Conservation (phyloP, 2,113 vertebrate genomes). For the Pungitius pungitius region DNA sequence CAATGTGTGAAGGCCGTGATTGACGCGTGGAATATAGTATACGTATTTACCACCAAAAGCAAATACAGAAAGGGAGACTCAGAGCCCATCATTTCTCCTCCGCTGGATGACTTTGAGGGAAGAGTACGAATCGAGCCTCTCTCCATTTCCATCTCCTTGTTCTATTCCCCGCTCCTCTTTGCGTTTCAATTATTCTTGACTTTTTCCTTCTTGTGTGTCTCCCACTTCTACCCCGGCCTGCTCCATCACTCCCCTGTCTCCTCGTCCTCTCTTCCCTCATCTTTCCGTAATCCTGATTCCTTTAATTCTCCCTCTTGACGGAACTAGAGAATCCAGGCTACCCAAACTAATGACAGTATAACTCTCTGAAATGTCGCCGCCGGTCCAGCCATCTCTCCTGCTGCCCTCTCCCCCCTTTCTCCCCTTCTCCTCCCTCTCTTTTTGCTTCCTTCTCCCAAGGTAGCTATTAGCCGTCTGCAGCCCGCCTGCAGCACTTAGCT, state of each 20-base stretch:
- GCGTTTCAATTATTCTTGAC: constrained; percentile 61
- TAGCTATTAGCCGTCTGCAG: constrained; percentile 80
- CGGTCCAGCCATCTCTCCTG: constrained; percentile 43
- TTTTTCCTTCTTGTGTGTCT: constrained; percentile 39
- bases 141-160: constrained; percentile 46
- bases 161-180: constrained; percentile 54
- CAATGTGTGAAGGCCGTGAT: constrained; percentile 45
- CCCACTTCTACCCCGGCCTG: constrained; percentile 31
- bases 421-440: constrained; percentile 48
- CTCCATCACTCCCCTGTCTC: constrained; percentile 55
- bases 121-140: constrained; percentile 36
- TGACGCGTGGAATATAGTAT: constrained; percentile 34
- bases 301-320: constrained; percentile 29
- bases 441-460: constrained; percentile 71
- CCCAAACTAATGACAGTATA: constrained; percentile 82
- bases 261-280: constrained; percentile 3
- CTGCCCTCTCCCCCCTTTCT: constrained; percentile 15
- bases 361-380: constrained; percentile 76
- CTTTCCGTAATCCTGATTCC: constrained; percentile 30
- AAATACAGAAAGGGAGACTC: background rate
- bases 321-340: constrained; percentile 64
- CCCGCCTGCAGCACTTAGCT: constrained; percentile 78
- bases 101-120: constrained; percentile 46
- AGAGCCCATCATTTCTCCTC: constrained; percentile 30
- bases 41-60: background rate